Conservation (phyloP, 2,797 vertebrate species). For the Coendou prehensilis region DNA sequence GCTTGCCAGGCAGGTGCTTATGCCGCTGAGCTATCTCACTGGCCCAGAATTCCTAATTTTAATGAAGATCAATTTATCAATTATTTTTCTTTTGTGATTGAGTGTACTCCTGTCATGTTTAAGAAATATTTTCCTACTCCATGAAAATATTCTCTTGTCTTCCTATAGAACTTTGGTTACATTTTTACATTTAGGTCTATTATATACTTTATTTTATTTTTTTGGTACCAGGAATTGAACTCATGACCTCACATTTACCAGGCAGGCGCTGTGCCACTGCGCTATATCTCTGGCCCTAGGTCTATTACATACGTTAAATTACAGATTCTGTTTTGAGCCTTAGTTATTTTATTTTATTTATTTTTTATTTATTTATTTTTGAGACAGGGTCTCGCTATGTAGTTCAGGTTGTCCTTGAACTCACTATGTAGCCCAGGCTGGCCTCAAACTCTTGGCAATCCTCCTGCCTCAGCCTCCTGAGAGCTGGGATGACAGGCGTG, state of each 20-base stretch:
- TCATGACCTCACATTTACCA: too few species aligned
- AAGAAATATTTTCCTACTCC: slow-evolving; percentile 45
- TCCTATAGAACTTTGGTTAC: slow-evolving; percentile 45
- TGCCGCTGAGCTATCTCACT: too few species aligned
- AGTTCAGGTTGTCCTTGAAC: too few species aligned
- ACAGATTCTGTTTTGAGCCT: slow-evolving; percentile 20
- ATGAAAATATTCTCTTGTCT: slow-evolving; percentile 45
- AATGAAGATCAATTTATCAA: slow-evolving; percentile 24
- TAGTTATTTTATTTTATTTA: slow-evolving; percentile 1
- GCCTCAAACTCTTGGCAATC: too few species aligned
- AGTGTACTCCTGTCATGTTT: not conserved
- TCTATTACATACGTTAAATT: not conserved
- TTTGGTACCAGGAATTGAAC: too few species aligned
- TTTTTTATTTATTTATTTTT: not conserved
- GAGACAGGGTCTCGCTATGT: not conserved
- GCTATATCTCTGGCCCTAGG: not conserved
- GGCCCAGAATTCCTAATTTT: slow-evolving; percentile 52
- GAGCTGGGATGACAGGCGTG: not conserved
- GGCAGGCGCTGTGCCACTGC: too few species aligned
- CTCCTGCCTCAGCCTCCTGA: not conserved
- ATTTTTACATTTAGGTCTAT: not conserved
- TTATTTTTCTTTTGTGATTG: slow-evolving; percentile 26
- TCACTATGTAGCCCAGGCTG: not conserved
- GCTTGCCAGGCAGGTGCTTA: too few species aligned
- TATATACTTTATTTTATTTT: not conserved